phyloP scores from a whole-genome alignment of 2,888 invertebrate genomes.

The Tribolium freemani region DNA sequence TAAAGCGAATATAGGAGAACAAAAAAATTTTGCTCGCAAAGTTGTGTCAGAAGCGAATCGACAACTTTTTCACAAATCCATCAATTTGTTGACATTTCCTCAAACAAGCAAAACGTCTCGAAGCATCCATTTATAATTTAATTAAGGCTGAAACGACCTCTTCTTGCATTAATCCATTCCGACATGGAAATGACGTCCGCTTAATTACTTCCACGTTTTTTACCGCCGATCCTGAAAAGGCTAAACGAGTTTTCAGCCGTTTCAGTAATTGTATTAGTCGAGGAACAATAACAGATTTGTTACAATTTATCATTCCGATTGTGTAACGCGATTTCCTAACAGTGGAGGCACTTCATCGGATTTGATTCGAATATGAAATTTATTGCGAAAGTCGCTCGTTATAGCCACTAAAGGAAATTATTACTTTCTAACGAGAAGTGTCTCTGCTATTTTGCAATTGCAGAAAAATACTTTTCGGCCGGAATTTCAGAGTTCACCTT shows the following conservation, averaged over 20 bases:
- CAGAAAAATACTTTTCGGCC: constrained; percentile 16
- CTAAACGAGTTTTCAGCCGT: constrained; percentile 9
- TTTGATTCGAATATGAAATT: constrained; percentile 21
- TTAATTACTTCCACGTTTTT: constrained; percentile 21
- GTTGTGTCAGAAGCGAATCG: neutral
- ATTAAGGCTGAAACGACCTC: constrained; percentile 7
- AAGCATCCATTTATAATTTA: constrained; percentile 12
- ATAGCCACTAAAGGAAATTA: constrained; percentile 11
- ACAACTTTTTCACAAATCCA: neutral
- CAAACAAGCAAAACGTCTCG: neutral
- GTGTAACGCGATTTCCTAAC: constrained; percentile 9
- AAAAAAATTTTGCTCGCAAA: neutral
- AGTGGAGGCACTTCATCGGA: constrained; percentile 13
- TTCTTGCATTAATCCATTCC: constrained; percentile 12
- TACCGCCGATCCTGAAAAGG: neutral
- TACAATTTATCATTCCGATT: constrained; percentile 10
- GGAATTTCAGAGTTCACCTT: constrained; percentile 16
- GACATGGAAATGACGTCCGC: constrained; percentile 6
- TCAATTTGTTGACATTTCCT: neutral
- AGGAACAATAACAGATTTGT: constrained; percentile 1
- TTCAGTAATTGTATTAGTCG: constrained; percentile 8
- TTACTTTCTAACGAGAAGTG: constrained; percentile 28
- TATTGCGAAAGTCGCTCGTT: constrained; percentile 13
- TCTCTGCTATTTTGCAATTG: constrained; percentile 19
- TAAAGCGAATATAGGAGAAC: neutral